Evolutionary conservation across 2,113 vertebrate species (phyloP), one percentile per base, ranked within the genome.

Genomic region (Chrysemys picta): DNA sequence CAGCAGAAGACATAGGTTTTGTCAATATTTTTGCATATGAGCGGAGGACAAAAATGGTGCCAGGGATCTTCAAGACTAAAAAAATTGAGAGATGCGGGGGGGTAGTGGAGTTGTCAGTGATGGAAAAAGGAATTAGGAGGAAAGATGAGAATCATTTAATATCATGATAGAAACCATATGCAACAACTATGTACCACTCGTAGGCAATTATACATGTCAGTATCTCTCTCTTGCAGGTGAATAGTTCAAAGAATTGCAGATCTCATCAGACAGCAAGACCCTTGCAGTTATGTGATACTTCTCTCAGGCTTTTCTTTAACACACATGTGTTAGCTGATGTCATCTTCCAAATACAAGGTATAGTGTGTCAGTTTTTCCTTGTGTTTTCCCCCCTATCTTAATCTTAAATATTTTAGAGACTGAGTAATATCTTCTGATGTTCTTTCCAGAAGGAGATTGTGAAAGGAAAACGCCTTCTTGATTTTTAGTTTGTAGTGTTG

Each of bases 341-440:
- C 95, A 99, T 99, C 97, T 99, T 99, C 94, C 99, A 99, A 99
- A 99, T 99, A 97, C 99, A 99, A 99, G 99, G 99, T 99, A 98
- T 0, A 1, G 54, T 45, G 27, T 16, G 10, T 62, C 62, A 13
- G 35, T 72, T 81, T 21, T 57, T 88, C 2, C 27, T 8, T 0
- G 42, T 84, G 81, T 85, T 22, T 78, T 54, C 12, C 38, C 62
- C 5, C 7, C 11, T 19, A 81, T 89, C 35, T 85, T 1, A 52
- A 89, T 89, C 87, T 91, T 65, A 25, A 84, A 47, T 69, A 53
- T 89, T 53, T 93, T 35, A 14, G 25, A 82, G 75, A 54, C 90
- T 29, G 45, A 52, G 69, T 75, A 29, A 24, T 88, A 24, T 53
- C 80, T 54, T 84, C 38, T 84, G 1, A 69, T 62, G 16, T 5